Evolutionary conservation across 2,113 vertebrate species (phyloP), one percentile per base, ranked within the genome.

Genomic region (Sciurus niger): DNA sequence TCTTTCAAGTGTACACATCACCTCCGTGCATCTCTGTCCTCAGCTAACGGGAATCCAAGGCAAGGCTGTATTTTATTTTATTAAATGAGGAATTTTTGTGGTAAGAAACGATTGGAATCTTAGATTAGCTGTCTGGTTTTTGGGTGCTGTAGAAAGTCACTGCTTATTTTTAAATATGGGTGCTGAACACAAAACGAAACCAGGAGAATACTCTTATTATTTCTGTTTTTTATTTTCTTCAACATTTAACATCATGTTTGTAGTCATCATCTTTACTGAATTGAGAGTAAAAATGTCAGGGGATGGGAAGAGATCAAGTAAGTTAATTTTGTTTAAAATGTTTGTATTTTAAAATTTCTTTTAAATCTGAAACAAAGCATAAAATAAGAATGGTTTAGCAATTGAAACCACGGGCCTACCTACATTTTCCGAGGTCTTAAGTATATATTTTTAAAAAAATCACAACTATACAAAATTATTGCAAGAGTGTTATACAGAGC

Each of bases 321-420:
- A 80, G 12, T 80, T 73, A 46, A 40, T 96, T 90, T 94, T 77
- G 24, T 79, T 91, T 95, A 46, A 48, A 82, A 63, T 79, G 16
- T 74, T 63, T 73, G 3, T 76, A 48, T 83, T 94, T 85, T 83
- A 89, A 96, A 79, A 37, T 85, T 28, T 40, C 68, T 63, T 68
- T 65, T 96, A n/a, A 96, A 46, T 12, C 14, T 34, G 84, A 97
- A 92, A 79, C 4, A 73, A 94, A 90, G 11, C 13, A 51, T 70
- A 94, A 78, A 77, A 46, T 73, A 82, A 83, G 67, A 74, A 78
- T 51, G 10, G 11, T 46, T 86, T 82, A 84, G 60, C 28, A n/a
- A 37, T 32, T 74, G 58, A 65, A 87, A 53, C 25, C 40, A 43
- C 28, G 18, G 9, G 16, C 13, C 43, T 86, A 63, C 32, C n/a